These are phyloP conservation scores for Smutsia gigantea DNA, from an alignment of 2,797 vertebrate species.

Conservation along the genomic window DNA sequence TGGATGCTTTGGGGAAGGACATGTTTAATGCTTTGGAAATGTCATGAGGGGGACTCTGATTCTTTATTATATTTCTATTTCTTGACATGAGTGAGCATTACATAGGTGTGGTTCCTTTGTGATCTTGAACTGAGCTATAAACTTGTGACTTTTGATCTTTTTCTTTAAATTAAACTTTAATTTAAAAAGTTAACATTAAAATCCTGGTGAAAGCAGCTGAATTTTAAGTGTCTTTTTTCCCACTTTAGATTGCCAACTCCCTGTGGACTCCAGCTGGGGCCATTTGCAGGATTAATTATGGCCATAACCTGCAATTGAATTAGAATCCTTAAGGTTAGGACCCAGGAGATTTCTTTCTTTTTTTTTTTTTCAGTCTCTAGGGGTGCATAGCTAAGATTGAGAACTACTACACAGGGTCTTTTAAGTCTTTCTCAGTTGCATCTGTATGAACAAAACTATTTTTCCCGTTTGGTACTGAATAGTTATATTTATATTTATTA, in stretches of 20 bases:
- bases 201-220: not conserved
- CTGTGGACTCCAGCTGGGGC: not conserved
- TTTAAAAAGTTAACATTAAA: constrained; percentile 8
- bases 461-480: not conserved
- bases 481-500: not conserved
- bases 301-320: not conserved
- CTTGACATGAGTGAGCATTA: not conserved
- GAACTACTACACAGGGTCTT: not conserved
- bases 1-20: not conserved
- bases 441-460: not conserved
- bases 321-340: not conserved
- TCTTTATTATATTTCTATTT: not conserved
- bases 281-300: not conserved
- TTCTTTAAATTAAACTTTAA: not conserved
- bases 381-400: not conserved
- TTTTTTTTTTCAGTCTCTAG: not conserved
- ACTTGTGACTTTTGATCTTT: not conserved
- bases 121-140: not conserved
- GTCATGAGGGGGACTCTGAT: fast-evolving
- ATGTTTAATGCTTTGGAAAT: not conserved
- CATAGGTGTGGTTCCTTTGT: not conserved
- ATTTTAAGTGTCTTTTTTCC: not conserved
- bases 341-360: not conserved
- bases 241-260: not conserved
- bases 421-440: not conserved